A percentile compares a stretch with the other conserved stretches of the same genome.
These are phyloP conservation scores for Lacerta agilis DNA, from an alignment of 2,797 vertebrate species.

Conservation along the genomic window DNA sequence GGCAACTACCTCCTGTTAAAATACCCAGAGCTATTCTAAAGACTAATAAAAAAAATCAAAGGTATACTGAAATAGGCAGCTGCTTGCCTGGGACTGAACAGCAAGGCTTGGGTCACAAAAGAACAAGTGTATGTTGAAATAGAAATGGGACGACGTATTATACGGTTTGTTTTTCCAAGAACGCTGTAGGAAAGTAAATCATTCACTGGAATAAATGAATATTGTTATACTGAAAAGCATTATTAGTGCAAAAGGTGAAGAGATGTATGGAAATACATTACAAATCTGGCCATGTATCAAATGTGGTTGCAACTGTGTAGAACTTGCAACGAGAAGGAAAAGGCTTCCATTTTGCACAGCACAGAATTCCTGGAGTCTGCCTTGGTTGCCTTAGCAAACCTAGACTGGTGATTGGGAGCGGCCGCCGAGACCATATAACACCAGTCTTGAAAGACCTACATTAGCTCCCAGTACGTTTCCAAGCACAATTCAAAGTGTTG, in stretches of 20 bases:
- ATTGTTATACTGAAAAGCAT: background rate
- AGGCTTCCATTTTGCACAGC: background rate
- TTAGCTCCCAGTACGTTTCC: too few relatives aligned
- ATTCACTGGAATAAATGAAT: background rate
- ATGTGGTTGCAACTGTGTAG: background rate
- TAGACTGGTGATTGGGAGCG: too few relatives aligned
- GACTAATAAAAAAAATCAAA: background rate
- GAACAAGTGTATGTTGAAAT: background rate
- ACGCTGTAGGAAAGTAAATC: background rate
- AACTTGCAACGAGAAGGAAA: background rate
- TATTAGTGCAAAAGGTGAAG: background rate
- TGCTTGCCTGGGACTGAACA: background rate
- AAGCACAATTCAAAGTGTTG: too few relatives aligned
- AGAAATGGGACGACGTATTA: background rate
- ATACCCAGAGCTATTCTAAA: background rate
- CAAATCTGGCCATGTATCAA: background rate
- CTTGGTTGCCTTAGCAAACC: background rate
- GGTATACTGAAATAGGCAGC: background rate
- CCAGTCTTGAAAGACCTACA: too few relatives aligned
- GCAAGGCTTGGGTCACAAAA: background rate
- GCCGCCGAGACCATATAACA: too few relatives aligned
- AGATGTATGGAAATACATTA: background rate
- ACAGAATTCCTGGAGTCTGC: background rate
- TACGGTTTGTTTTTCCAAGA: background rate
- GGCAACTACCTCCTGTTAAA: slow-evolving; percentile 35